Evolutionary conservation across 2,888 invertebrate genomes (phyloP).

Genomic region (Troides helena): DNA sequence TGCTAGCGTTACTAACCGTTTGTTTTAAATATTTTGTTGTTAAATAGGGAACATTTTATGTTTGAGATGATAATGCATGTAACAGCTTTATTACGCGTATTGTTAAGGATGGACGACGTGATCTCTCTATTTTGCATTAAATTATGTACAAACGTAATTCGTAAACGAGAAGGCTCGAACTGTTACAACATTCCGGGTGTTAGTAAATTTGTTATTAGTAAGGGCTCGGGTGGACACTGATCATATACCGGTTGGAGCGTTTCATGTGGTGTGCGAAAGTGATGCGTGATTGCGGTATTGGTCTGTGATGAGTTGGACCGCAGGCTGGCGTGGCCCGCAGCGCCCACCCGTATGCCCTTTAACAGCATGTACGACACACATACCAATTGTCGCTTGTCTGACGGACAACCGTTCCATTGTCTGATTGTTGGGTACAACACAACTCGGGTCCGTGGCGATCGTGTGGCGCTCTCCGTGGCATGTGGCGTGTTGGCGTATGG

Average conservation of each 20-base stretch:
- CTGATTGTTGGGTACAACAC: constrained; percentile 82
- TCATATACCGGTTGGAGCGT: constrained; percentile 43
- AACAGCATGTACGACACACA: constrained; percentile 79
- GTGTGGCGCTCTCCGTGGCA: constrained; percentile 75
- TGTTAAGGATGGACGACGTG: constrained; percentile 61
- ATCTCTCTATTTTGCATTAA: constrained; percentile 62
- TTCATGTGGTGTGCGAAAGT: constrained; percentile 42
- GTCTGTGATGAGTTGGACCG: constrained; percentile 34
- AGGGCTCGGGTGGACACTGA: constrained; percentile 73
- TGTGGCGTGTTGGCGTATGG: constrained; percentile 51
- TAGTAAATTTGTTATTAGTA: constrained; percentile 45
- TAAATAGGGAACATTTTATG: constrained; percentile 34
- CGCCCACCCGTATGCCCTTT: constrained; percentile 70
- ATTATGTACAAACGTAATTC: constrained; percentile 53
- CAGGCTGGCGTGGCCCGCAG: constrained; percentile 54
- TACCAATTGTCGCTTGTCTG: constrained; percentile 81
- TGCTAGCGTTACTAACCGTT: constrained; percentile 23
- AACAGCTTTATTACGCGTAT: constrained; percentile 57
- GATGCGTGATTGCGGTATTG: constrained; percentile 18
- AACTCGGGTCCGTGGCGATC: constrained; percentile 80
- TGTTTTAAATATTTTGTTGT: constrained; percentile 19
- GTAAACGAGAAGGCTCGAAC: constrained; percentile 44
- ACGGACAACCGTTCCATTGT: constrained; percentile 82
- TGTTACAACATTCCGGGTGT: constrained; percentile 45
- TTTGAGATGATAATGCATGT: constrained; percentile 67